Base-by-base conservation (phyloP, 2,888 invertebrate species). In the Chymomyza procnemis region DNA sequence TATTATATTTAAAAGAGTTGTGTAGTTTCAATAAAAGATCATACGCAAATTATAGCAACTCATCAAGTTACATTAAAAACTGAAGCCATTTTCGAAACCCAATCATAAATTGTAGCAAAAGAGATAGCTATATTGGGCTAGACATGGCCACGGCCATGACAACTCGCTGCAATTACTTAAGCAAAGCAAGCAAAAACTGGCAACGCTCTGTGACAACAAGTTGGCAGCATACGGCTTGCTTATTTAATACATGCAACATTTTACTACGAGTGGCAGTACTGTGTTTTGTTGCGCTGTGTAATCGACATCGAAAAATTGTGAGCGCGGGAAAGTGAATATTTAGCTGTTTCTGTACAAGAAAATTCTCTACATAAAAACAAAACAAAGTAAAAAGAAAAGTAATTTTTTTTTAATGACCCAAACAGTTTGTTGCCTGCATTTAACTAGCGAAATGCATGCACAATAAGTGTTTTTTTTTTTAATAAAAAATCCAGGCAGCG, bases 281-380 rank as follows among this genome's bases (percentile, higher is more conserved):
- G 59, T 70, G 66, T 41, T 67, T 62, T 12, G 9, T 5, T 41
- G 34, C 62, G 74, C 71, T 68, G 54, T 41, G 19, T 71, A 78
- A 76, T 75, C 74, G 72, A 69, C 74, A 75, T 70, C 67, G 67
- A 70, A 67, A 73, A 41, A 70, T 78, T 75, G 67, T 71, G 78
- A 78, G 81, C 83, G 82, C 82, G 82, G 84, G 80, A 82, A 41
- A 83, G 76, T 77, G 69, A 26, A 61, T 67, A 66, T 64, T 68
- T 64, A 54, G 64, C 22, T 72, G 65, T 76, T 74, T 66, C 22
- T 61, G 74, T 54, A 47, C 9, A 47, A 47, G 16, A 48, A 50
- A 50, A 50, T 50, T 18, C 69, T 68, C 52, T 59, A 66, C 59
- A 67, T 66, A 73, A 62, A 68, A 18, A 16, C 65, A 64, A 5